These are phyloP conservation scores for Euproctis similis DNA, from an alignment of 2,888 invertebrate genomes.

Conservation along the genomic window DNA sequence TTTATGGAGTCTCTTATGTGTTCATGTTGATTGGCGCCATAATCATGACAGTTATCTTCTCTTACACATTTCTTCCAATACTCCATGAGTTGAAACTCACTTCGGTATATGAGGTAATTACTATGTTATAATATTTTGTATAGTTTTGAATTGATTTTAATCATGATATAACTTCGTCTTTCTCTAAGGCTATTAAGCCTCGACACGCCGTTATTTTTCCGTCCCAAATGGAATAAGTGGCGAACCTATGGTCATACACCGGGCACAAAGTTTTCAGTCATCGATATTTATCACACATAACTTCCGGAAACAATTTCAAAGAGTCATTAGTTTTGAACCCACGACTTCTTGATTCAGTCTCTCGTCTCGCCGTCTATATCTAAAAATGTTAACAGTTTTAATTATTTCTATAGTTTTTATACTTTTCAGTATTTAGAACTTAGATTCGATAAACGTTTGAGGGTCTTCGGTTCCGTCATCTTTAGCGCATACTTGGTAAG, in stretches of 20 bases:
- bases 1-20: slow-evolving; percentile 84
- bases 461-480: slow-evolving; percentile 79
- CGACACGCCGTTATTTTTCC: no score
- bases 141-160: not conserved
- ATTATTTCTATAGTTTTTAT: not conserved
- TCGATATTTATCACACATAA: no score
- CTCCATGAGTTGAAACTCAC: slow-evolving; percentile 82
- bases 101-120: slow-evolving; percentile 82
- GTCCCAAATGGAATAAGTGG: no score
- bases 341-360: no score
- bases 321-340: no score
- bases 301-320: no score
- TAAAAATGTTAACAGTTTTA: not conserved
- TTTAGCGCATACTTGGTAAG: slow-evolving; percentile 80
- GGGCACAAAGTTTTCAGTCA: no score
- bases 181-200: no score
- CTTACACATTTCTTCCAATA: slow-evolving; percentile 80
- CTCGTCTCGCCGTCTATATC: no score
- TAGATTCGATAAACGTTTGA: slow-evolving; percentile 79
- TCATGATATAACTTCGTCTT: no score
- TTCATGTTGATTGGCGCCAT: slow-evolving; percentile 78
- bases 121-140: no score
- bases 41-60: slow-evolving; percentile 77
- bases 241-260: no score
- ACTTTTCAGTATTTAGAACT: slow-evolving; percentile 77